phyloP scores from a whole-genome alignment of 2,888 invertebrate genomes.

The Thyatira batis region DNA sequence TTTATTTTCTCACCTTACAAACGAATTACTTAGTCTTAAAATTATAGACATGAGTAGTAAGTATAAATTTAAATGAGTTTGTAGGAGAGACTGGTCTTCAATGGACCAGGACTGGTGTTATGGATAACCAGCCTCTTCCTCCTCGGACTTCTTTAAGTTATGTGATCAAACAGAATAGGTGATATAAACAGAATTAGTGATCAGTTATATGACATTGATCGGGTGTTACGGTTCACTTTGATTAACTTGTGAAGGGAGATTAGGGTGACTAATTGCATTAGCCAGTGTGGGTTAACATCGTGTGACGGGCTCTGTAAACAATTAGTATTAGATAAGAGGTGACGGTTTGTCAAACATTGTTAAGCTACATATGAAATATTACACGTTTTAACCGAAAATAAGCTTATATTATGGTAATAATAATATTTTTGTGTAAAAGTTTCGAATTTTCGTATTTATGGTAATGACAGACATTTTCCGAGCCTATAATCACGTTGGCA shows the following conservation, averaged over 20 bases:
- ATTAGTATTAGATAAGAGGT: slow-evolving; percentile 6
- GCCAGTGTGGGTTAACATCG: not conserved
- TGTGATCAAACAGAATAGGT: too few relatives aligned
- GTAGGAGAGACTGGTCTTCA: too few relatives aligned
- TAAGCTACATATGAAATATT: not conserved
- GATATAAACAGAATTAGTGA: not conserved
- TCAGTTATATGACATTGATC: slow-evolving; percentile 20
- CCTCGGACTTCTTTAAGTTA: too few relatives aligned
- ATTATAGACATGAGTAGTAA: too few relatives aligned
- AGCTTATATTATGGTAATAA: too few relatives aligned
- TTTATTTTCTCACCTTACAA: not conserved
- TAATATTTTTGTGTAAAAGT: too few relatives aligned
- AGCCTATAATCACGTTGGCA: not conserved
- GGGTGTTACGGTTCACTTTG: slow-evolving; percentile 21
- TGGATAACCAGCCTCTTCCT: too few relatives aligned
- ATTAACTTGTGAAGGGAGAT: slow-evolving; percentile 31
- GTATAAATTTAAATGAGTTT: too few relatives aligned
- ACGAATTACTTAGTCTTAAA: too few relatives aligned
- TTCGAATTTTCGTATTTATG: too few relatives aligned
- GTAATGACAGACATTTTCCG: too few relatives aligned
- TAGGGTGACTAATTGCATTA: slow-evolving; percentile 8
- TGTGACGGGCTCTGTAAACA: not conserved
- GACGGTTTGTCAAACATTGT: not conserved
- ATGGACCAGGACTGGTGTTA: too few relatives aligned
- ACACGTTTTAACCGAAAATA: not conserved